Base-by-base conservation (phyloP, 2,888 invertebrate genomes). In the Oxyscelio sp. region DNA sequence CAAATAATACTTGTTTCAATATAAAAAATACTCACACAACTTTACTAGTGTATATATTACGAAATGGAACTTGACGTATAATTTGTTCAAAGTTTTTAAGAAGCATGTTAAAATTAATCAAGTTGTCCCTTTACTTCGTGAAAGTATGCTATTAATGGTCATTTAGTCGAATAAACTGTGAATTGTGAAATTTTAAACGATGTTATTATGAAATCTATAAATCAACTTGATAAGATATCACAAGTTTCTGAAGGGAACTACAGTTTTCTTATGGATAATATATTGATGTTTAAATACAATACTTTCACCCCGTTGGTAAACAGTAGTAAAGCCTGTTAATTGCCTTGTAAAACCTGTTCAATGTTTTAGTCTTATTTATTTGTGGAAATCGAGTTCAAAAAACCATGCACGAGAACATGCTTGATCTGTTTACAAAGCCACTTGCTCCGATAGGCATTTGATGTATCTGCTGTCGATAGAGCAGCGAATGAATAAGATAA, bases 11-110 rank as follows among this genome's bases (percentile, higher is more conserved):
- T n/a, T n/a, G n/a, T n/a, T n/a, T n/a, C n/a, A n/a, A n/a, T n/a
- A n/a, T n/a, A n/a, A n/a, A n/a, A n/a, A n/a, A n/a, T n/a, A 79
- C 79, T 79, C 24, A 79, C 79, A 40, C 27, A 70, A 70, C 5
- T 38, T 31, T 61, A 56, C 45, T 70, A 9, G 54, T 70, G 11
- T 78, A 50, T 27, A 78, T 5, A 48, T 34, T 61, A 4, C 70
- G 58, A 45, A 63, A 6, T 19, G 70, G 24, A 48, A 54, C 21
- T 40, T 78, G 61, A 9, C 17, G 8, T n/a, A 56, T 17, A 24
- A 78, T 45, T 50, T 58, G 15, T 66, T 54, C 5, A 17, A 58
- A 56, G 15, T 56, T 15, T 61, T 63, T 78, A 9, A 78, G 9
- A 4, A 78, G n/a, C 78, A 78, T 78, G 56, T 78, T 78, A 40